A percentile compares a stretch with the other conserved stretches of the same genome.
Evolutionary conservation across 2,113 vertebrate genomes (phyloP).

Genomic region (Trinectes maculatus): DNA sequence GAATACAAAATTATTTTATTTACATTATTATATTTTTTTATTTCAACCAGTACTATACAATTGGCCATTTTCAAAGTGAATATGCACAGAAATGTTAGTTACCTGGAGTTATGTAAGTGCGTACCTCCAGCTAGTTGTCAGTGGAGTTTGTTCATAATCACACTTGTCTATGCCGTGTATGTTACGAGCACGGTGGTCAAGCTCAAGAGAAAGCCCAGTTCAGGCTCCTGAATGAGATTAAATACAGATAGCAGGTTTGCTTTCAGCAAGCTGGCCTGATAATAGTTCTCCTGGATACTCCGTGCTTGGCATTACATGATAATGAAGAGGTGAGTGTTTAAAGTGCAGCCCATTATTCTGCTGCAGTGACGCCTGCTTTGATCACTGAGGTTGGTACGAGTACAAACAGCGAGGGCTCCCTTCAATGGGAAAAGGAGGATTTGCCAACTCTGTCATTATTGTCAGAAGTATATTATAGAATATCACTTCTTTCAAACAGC

Average conservation of each 20-base stretch:
- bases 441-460: slow-evolving; percentile 32
- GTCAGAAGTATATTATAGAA: slow-evolving; percentile 1
- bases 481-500: slow-evolving; percentile 18
- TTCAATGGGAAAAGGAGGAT: slow-evolving; percentile 21
- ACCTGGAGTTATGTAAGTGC: background rate
- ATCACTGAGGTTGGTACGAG: slow-evolving; percentile 43
- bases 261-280: slow-evolving; percentile 45
- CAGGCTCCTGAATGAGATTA: slow-evolving; percentile 45
- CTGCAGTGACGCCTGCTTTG: slow-evolving; percentile 46
- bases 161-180: background rate
- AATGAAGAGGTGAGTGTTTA: slow-evolving; percentile 59
- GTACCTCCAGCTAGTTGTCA: background rate
- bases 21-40: no score
- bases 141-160: background rate
- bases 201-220: slow-evolving; percentile 14
- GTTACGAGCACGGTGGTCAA: background rate
- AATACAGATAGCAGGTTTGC: slow-evolving; percentile 51
- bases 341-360: slow-evolving; percentile 60
- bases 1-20: no score
- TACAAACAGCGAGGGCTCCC: slow-evolving; percentile 40
- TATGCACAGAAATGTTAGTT: no score
- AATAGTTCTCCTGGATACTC: slow-evolving; percentile 53
- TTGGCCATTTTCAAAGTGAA: no score
- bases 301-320: slow-evolving; percentile 60
- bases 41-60: no score